Conservation (phyloP, 2,113 vertebrate genomes). For the Protobothrops flavoviridis region DNA sequence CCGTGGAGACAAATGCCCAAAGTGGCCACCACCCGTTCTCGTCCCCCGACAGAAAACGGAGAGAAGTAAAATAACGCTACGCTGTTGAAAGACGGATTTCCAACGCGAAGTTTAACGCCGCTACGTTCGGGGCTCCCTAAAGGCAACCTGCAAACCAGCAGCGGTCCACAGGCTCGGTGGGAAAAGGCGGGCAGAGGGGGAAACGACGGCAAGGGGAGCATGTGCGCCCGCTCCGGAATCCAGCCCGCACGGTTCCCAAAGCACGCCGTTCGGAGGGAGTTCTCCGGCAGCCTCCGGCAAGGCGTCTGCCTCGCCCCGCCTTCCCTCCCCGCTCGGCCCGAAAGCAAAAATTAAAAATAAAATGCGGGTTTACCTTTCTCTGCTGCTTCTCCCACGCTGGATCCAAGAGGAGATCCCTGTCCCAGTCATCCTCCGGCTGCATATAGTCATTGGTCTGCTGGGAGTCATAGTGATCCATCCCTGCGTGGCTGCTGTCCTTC, state of each 20-base stretch:
- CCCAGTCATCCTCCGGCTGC: slow-evolving; percentile 94
- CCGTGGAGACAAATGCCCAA: not conserved
- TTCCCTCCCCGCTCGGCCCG: not conserved
- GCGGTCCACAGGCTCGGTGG: not conserved
- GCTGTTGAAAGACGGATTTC: not conserved
- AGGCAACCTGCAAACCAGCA: slow-evolving; percentile 7
- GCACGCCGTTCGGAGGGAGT: not conserved
- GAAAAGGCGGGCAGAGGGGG: not conserved
- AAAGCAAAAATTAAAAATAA: not conserved
- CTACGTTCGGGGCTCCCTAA: not conserved
- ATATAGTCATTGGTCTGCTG: slow-evolving; percentile 81
- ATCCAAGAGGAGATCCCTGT: slow-evolving; percentile 90
- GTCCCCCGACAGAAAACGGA: not conserved
- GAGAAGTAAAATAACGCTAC: not conserved
- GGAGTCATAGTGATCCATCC: slow-evolving; percentile 88
- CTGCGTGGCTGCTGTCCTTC: slow-evolving; percentile 34
- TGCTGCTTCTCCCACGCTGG: slow-evolving; percentile 98
- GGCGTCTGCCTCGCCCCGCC: not conserved
- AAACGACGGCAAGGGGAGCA: not conserved
- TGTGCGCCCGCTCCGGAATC: not conserved
- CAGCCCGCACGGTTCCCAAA: not conserved
- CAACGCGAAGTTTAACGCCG: too few species aligned
- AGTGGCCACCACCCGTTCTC: not conserved
- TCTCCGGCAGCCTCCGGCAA: not conserved
- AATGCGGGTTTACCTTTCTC: slow-evolving; percentile 79